Base-by-base conservation (phyloP, 2,113 vertebrate genomes). In the Epinephelus cyanopodus region DNA sequence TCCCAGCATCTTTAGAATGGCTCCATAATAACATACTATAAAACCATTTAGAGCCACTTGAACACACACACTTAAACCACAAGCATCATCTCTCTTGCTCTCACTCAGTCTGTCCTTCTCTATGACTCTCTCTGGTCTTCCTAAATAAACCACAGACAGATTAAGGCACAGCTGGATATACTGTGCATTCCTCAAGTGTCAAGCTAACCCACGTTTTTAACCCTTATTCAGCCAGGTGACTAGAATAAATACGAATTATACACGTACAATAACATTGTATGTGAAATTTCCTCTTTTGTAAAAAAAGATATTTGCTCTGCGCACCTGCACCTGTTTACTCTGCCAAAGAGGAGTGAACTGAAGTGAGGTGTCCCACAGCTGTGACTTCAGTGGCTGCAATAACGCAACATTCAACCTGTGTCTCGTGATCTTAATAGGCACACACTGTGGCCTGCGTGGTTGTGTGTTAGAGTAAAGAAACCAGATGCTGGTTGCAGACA, bases 21-120 rank as follows among this genome's bases (percentile, higher is more conserved):
- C 64, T 75, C 84, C 60, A 48, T 90, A 89, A 90, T 87, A 5
- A 84, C 82, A 89, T 0, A 14, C 19, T 85, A 5, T 8, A 7
- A 66, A 83, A 54, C 19, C 68, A 5, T 85, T 79, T 63, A 70
- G 66, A 69, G 73, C 64, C 47, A 0, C 62, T 62, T 62, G 6
- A 39, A 80, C 73, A n/a, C 79, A 0, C 64, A 81, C 61, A 56
- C 56, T 61, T 11, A 11, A 70, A 50, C 84, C 84, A 83, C 79
- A 2, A 12, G 47, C 48, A 74, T 10, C 84, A 53, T 66, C 68
- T 25, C 23, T 63, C 56, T 14, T 18, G 33, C 65, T 14, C 77
- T 72, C 45, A 13, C 67, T 61, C 11, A 3, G 21, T n/a, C 62
- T 37, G 52, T 23, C 54, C 54, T n/a, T 58, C 45, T 74, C 15